Evolutionary conservation across 2,113 vertebrate species (phyloP).

Genomic region (Chunga burmeisteri): DNA sequence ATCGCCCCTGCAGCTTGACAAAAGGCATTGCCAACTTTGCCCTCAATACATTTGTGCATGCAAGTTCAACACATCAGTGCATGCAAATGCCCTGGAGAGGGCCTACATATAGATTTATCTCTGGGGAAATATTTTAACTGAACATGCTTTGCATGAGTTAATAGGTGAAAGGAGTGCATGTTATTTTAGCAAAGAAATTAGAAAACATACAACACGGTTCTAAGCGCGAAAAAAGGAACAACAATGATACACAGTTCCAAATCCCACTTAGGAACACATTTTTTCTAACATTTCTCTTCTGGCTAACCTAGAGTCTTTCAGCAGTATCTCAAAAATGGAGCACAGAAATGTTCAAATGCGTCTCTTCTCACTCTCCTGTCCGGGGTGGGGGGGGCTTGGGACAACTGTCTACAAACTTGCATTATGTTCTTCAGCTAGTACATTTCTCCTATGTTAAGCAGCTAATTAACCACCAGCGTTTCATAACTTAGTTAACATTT

Average conservation of each 20-base stretch:
- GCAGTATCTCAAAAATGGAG: background rate
- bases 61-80: background rate
- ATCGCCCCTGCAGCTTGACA: background rate
- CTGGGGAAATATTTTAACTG: background rate
- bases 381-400: background rate
- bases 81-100: background rate
- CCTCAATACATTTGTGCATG: background rate
- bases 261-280: background rate
- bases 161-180: background rate
- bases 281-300: background rate
- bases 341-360: rapidly evolving
- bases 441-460: background rate
- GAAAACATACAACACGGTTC: background rate
- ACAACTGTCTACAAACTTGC: background rate
- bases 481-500: background rate
- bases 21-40: background rate
- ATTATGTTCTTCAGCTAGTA: background rate
- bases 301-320: background rate
- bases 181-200: background rate
- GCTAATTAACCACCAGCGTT: background rate
- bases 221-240: background rate
- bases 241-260: background rate
- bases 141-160: background rate
- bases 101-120: background rate
- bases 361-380: background rate